phyloP scores from a whole-genome alignment of 2,888 invertebrate genomes.

The Maniola hyperantus region DNA sequence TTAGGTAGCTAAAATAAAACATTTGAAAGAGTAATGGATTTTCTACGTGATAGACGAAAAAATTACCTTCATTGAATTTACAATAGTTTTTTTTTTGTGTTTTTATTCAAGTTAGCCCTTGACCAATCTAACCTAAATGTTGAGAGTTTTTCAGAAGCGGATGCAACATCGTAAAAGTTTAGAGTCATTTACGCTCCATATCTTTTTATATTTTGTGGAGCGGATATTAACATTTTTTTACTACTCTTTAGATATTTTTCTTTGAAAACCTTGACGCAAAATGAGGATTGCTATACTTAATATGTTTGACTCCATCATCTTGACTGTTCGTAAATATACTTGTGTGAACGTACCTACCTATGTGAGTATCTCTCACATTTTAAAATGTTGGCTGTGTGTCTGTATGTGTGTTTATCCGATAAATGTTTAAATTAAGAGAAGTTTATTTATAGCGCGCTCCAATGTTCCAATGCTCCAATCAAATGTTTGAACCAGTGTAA shows the following conservation, averaged over 20 bases:
- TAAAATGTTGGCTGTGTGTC: no score
- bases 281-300: background rate
- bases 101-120: no score
- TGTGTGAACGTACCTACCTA: background rate
- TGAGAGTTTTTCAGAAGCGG: conserved; percentile 15
- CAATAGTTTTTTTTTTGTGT: conserved; percentile 5
- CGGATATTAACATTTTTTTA: conserved; percentile 18
- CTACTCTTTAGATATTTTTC: conserved; percentile 1
- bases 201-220: conserved; percentile 10
- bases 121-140: no score
- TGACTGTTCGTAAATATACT: background rate
- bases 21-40: background rate
- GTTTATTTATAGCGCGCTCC: no score
- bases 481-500: no score
- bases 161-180: conserved; percentile 21
- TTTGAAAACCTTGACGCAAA: background rate
- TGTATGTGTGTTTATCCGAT: no score
- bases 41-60: background rate
- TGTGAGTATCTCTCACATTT: no score
- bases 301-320: background rate
- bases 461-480: no score
- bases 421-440: no score
- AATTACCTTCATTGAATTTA: background rate
- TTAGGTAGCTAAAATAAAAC: background rate
- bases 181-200: conserved; percentile 16